Percentiles rank a stretch among this genome's conserved stretches.
These are phyloP conservation scores for Gadopsis bispinosus DNA, from an alignment of 2,797 vertebrate species.

Conservation along the genomic window DNA sequence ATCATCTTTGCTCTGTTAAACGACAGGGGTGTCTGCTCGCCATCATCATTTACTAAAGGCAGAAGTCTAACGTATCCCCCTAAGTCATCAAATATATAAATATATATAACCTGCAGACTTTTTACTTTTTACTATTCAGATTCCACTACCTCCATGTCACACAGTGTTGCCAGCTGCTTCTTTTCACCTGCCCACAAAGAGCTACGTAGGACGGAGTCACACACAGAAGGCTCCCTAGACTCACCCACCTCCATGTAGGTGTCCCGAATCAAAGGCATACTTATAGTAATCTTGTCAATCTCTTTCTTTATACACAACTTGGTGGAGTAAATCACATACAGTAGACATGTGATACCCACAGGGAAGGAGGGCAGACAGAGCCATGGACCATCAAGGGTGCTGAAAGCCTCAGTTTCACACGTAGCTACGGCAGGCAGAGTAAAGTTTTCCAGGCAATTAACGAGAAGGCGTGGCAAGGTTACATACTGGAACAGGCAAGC, in stretches of 20 bases:
- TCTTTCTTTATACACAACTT: neutral
- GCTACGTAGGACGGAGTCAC: neutral
- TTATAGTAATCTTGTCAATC: neutral
- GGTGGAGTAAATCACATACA: neutral
- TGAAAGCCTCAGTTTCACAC: neutral
- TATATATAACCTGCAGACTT: neutral
- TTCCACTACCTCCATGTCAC: neutral
- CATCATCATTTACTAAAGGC: constrained; percentile 11
- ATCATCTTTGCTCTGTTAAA: neutral
- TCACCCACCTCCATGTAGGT: neutral
- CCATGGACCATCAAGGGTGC: neutral
- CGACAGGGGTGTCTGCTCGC: constrained; percentile 2
- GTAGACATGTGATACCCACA: neutral
- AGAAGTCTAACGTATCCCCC: neutral
- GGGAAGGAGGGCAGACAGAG: neutral
- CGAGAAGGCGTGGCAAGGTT: neutral
- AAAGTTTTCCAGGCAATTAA: neutral
- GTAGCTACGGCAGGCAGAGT: neutral
- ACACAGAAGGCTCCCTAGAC: neutral
- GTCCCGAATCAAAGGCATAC: neutral
- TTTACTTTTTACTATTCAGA: neutral
- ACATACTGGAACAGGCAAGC: constrained; percentile 14
- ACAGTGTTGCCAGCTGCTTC: neutral
- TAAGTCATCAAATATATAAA: neutral
- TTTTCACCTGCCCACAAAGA: neutral